phyloP scores from a whole-genome alignment of 2,113 vertebrate species.

The Toxotes jaculatrix region DNA sequence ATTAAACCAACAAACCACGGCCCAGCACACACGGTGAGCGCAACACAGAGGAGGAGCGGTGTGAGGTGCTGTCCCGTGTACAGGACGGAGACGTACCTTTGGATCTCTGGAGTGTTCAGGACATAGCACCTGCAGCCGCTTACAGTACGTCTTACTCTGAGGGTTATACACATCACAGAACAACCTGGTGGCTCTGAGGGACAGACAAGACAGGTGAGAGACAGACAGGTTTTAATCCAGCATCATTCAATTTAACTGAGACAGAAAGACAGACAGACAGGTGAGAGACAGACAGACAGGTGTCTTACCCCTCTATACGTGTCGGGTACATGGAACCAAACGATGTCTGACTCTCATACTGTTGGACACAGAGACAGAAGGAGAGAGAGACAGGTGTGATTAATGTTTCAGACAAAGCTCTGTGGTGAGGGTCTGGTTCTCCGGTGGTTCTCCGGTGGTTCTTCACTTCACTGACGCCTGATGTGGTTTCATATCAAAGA shows the following conservation, averaged over 20 bases:
- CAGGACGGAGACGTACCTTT: constrained; percentile 81
- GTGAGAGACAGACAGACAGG: constrained; percentile 1
- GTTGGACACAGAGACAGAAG: constrained; percentile 36
- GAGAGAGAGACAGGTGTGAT: not conserved
- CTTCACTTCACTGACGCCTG: no score
- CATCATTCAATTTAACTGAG: constrained; percentile 77
- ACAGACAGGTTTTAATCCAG: constrained; percentile 74
- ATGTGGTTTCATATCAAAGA: no score
- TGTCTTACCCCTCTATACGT: constrained; percentile 92
- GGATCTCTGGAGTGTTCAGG: constrained; percentile 94
- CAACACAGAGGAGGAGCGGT: no score
- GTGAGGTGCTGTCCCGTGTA: no score
- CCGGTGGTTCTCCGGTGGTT: no score
- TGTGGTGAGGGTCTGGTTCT: no score
- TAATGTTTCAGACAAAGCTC: no score
- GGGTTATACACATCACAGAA: constrained; percentile 94
- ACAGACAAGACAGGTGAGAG: not conserved
- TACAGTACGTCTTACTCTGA: constrained; percentile 95
- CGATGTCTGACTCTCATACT: constrained; percentile 95
- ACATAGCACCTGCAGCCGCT: constrained; percentile 92
- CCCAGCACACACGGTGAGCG: no score
- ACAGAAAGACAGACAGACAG: constrained; percentile 9
- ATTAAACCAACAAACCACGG: no score
- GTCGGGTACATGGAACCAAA: constrained; percentile 96
- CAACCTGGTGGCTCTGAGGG: constrained; percentile 82